Conservation (phyloP, 2,888 invertebrate genomes). For the Amiota minor region DNA sequence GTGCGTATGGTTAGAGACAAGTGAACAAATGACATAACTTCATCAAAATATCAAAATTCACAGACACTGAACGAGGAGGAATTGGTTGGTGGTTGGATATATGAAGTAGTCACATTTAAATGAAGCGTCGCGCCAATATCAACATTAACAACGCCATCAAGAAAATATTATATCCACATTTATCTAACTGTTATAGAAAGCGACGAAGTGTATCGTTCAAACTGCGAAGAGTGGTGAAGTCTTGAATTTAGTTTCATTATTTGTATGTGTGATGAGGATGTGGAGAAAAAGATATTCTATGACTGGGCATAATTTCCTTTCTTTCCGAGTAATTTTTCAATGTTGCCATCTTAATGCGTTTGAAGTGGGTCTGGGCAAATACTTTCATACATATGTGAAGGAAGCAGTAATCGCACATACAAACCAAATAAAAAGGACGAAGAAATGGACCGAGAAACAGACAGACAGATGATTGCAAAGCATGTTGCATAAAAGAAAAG, state of each 20-base stretch:
- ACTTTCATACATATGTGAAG: neutral
- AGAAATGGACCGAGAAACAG: constrained; percentile 30
- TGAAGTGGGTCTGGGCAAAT: constrained; percentile 18
- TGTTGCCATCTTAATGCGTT: constrained; percentile 33
- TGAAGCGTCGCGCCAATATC: constrained; percentile 34
- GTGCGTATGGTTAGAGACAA: neutral
- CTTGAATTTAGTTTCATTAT: too few species aligned
- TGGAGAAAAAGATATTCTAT: neutral
- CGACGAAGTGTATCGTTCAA: too few species aligned
- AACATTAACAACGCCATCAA: constrained; percentile 30
- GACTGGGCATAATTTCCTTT: constrained; percentile 15
- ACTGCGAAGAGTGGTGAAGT: too few species aligned
- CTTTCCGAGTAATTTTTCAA: constrained; percentile 40
- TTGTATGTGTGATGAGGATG: too few species aligned
- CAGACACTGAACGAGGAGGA: neutral
- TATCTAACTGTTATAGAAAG: too few species aligned
- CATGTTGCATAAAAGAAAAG: neutral
- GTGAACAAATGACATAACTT: constrained; percentile 16
- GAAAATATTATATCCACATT: constrained; percentile 1
- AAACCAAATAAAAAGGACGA: constrained; percentile 20
- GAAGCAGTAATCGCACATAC: too few species aligned
- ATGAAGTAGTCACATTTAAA: neutral
- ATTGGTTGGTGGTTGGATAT: neutral
- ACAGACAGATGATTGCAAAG: neutral
- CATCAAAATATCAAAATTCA: constrained; percentile 17